These are phyloP conservation scores for Eumacrocentrus americanus DNA, from an alignment of 2,888 invertebrate genomes.

Conservation along the genomic window DNA sequence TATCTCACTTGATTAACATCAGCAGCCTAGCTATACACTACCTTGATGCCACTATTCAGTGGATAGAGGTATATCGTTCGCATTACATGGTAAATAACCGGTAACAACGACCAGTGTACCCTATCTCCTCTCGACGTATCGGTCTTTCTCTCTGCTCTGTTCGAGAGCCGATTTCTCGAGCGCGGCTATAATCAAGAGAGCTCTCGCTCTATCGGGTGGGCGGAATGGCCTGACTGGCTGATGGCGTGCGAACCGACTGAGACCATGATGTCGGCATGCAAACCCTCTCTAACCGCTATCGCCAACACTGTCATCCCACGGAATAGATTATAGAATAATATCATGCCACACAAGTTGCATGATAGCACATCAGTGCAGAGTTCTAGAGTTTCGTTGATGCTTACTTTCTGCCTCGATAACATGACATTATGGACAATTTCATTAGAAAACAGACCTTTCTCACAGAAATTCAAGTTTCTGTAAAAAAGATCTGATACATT, in stretches of 20 bases:
- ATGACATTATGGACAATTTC: too few species aligned
- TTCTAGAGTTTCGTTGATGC: slow-evolving; percentile 5
- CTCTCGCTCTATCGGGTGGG: slow-evolving; percentile 24
- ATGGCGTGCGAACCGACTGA: slow-evolving; percentile 36
- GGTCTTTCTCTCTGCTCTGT: slow-evolving; percentile 19
- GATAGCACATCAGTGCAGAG: slow-evolving; percentile 31
- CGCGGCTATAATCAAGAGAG: slow-evolving; percentile 34
- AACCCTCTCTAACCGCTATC: slow-evolving; percentile 37
- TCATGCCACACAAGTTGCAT: slow-evolving; percentile 41
- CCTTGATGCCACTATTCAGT: slow-evolving; percentile 12
- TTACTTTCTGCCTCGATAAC: background rate
- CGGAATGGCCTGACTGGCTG: slow-evolving; percentile 21
- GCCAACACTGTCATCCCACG: slow-evolving; percentile 45
- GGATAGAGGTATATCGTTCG: slow-evolving; percentile 40
- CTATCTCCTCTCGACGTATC: slow-evolving; percentile 27
- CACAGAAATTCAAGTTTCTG: too few species aligned
- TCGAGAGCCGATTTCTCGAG: slow-evolving; percentile 19
- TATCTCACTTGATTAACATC: slow-evolving; percentile 25
- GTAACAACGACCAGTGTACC: slow-evolving; percentile 43
- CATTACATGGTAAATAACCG: slow-evolving; percentile 51
- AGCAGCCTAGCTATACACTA: slow-evolving; percentile 19
- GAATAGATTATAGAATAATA: slow-evolving; percentile 51
- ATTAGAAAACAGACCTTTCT: too few species aligned
- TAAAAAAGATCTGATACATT: too few species aligned
- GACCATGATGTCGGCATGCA: slow-evolving; percentile 34